Evolutionary conservation across 2,888 invertebrate species (phyloP).

Genomic region (Lymantria dispar): DNA sequence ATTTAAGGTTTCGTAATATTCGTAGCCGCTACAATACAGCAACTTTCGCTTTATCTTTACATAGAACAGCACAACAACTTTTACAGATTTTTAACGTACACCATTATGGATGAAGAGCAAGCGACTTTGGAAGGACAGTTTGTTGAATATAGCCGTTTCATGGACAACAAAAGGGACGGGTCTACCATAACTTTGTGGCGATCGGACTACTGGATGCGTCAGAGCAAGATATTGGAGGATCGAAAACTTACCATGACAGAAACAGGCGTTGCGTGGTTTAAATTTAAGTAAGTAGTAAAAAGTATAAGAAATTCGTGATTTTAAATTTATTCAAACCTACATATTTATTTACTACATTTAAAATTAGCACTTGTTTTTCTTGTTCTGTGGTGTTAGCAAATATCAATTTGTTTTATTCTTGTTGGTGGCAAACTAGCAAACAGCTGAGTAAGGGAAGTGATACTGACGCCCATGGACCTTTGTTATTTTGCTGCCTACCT

Average conservation of each 20-base stretch:
- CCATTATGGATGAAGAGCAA: constrained; percentile 39
- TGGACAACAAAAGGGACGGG: constrained; percentile 38
- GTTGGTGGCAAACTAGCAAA: too few species aligned
- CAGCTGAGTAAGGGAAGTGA: too few species aligned
- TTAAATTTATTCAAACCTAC: neutral
- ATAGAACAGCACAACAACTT: too few species aligned
- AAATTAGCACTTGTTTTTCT: neutral
- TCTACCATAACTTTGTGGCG: constrained; percentile 40
- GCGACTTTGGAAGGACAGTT: constrained; percentile 51
- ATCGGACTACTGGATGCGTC: constrained; percentile 52
- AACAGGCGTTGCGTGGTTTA: constrained; percentile 45
- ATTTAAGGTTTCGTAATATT: too few species aligned
- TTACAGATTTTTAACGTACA: neutral
- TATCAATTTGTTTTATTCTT: too few species aligned
- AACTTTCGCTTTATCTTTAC: too few species aligned
- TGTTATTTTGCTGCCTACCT: too few species aligned
- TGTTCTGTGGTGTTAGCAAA: too few species aligned
- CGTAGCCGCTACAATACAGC: too few species aligned
- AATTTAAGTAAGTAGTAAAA: constrained; percentile 30
- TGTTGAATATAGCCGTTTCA: constrained; percentile 34
- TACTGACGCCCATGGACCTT: too few species aligned
- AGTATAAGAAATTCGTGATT: neutral
- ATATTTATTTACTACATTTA: neutral
- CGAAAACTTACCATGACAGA: constrained; percentile 49
- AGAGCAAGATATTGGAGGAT: constrained; percentile 45